These are phyloP conservation scores for Agrenia bidenticulata DNA, from an alignment of 2,888 invertebrate genomes.

Conservation along the genomic window DNA sequence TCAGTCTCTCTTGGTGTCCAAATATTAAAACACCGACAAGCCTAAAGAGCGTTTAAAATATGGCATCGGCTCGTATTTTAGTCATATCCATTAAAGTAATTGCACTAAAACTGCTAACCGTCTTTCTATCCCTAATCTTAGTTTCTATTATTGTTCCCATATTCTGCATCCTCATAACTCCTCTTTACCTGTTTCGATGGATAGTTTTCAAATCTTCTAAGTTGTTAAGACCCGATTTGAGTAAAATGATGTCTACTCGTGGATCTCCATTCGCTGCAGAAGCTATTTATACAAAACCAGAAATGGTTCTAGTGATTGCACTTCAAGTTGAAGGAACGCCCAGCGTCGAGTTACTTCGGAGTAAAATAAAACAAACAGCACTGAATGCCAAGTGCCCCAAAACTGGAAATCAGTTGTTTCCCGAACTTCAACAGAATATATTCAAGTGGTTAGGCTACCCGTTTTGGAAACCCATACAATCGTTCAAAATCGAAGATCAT, in stretches of 20 bases:
- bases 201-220: neutral
- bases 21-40: too few species aligned
- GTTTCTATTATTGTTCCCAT: neutral
- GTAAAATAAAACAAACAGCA: neutral
- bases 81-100: too few species aligned
- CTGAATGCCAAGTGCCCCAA: neutral
- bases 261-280: neutral
- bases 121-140: neutral
- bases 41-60: too few species aligned
- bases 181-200: neutral
- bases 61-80: too few species aligned
- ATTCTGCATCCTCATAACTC: neutral
- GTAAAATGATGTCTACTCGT: neutral
- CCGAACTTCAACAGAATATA: neutral
- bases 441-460: neutral
- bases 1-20: too few species aligned
- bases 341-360: neutral
- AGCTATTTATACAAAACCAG: neutral
- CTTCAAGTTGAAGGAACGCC: neutral
- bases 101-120: neutral
- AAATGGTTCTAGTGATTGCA: neutral
- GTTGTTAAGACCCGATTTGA: neutral
- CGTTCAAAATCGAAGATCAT: neutral
- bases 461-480: neutral
- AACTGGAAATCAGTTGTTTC: neutral